Conservation (phyloP, 1,140 invertebrate genomes). For the Sitodiplosis mosellana region DNA sequence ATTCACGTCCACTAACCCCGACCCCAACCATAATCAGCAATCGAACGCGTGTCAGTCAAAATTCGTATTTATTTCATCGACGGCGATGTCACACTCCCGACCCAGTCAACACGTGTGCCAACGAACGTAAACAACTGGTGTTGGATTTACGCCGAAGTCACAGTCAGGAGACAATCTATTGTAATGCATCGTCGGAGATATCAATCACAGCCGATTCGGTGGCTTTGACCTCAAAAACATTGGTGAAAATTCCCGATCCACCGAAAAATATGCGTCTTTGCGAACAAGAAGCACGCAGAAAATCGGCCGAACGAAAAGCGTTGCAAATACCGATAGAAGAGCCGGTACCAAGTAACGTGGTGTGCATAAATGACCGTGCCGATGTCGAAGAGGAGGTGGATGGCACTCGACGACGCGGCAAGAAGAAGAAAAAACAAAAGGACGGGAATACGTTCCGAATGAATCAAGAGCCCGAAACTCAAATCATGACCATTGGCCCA, state of each 20-base stretch:
- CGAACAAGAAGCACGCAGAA: not conserved
- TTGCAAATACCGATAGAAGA: conserved; percentile 6
- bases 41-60: conserved; percentile 23
- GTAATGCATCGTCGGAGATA: conserved; percentile 23
- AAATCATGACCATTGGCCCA: conserved; percentile 20
- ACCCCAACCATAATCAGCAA: conserved; percentile 44
- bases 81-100: conserved; percentile 31
- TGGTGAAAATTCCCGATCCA: conserved; percentile 4
- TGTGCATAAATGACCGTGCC: conserved; percentile 21
- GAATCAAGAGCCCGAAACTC: conserved; percentile 22
- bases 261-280: not conserved
- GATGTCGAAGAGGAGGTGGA: conserved; percentile 13
- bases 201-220: conserved; percentile 14
- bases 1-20: conserved; percentile 55
- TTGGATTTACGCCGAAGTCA: conserved; percentile 19
- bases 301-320: conserved; percentile 1
- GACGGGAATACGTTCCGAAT: conserved; percentile 20
- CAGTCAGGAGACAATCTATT: conserved; percentile 22
- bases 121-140: conserved; percentile 22
- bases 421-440: conserved; percentile 21
- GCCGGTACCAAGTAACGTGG: not conserved
- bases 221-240: conserved; percentile 7
- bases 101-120: conserved; percentile 22
- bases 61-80: conserved; percentile 18
- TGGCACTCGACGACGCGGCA: conserved; percentile 12